Evolutionary conservation across 2,113 vertebrate genomes (phyloP).

Genomic region (Tachysurus vachellii): DNA sequence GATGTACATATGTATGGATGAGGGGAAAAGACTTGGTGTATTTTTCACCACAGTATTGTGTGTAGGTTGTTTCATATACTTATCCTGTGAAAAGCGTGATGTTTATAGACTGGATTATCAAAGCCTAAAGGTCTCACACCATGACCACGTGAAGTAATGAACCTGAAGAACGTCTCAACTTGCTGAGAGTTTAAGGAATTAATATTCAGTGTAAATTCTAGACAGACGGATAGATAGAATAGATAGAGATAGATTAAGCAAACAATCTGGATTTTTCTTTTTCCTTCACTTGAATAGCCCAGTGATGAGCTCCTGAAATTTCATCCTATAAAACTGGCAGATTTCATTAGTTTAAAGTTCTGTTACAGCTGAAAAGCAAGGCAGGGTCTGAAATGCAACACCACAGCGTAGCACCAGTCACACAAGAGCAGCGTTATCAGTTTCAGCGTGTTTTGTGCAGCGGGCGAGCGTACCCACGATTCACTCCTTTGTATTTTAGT

Average conservation of each 20-base stretch:
- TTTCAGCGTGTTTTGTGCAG: constrained; percentile 1
- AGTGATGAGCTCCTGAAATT: neutral
- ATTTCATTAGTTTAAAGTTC: constrained; percentile 19
- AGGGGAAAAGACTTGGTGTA: too few relatives aligned
- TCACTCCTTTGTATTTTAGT: neutral
- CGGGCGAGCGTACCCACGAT: neutral
- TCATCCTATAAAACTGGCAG: neutral
- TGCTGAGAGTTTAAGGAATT: neutral
- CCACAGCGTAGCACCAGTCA: neutral
- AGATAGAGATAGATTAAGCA: neutral
- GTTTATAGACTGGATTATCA: neutral
- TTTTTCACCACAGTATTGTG: too few relatives aligned
- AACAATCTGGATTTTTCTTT: neutral
- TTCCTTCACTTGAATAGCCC: neutral
- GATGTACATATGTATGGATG: too few relatives aligned
- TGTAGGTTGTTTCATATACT: neutral
- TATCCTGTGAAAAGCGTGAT: neutral
- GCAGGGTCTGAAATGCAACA: neutral
- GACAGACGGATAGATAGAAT: neutral
- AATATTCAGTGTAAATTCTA: neutral
- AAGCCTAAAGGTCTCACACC: neutral
- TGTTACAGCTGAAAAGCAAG: neutral
- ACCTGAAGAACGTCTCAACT: neutral
- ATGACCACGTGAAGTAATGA: neutral
- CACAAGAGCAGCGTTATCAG: constrained; percentile 22